Evolutionary conservation across 2,797 vertebrate genomes (phyloP).

Genomic region (Sparus aurata): DNA sequence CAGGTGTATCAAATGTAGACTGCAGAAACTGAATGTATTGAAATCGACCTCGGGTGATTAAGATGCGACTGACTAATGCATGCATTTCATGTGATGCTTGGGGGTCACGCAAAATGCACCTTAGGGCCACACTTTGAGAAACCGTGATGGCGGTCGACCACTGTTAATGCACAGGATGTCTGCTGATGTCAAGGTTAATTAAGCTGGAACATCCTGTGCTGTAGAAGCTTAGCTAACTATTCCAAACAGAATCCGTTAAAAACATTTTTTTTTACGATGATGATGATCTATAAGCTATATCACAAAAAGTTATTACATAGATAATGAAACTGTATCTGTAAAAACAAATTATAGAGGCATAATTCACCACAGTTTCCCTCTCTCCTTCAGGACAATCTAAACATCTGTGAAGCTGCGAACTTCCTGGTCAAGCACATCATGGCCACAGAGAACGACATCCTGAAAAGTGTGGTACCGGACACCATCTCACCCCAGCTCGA

Average conservation of each 20-base stretch:
- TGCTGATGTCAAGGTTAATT: background rate
- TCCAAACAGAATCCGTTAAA: background rate
- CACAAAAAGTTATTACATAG: background rate
- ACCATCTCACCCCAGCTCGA: conserved; percentile 91
- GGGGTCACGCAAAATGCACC: too few species aligned
- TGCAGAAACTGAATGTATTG: too few species aligned
- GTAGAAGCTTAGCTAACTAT: background rate
- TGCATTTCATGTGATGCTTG: too few species aligned
- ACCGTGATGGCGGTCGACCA: background rate
- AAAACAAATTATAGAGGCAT: background rate
- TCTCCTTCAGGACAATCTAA: conserved; percentile 92
- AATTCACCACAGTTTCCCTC: conserved; percentile 2
- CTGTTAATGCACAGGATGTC: background rate
- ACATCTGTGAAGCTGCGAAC: conserved; percentile 94
- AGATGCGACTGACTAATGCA: too few species aligned
- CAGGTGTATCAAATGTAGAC: too few species aligned
- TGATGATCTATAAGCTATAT: background rate
- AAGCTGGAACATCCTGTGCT: background rate
- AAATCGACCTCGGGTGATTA: too few species aligned
- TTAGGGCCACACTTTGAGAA: too few species aligned
- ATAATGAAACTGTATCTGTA: background rate
- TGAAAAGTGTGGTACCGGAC: conserved; percentile 89
- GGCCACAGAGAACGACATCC: conserved; percentile 92
- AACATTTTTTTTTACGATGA: too few species aligned
- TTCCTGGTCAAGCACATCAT: conserved; percentile 98